phyloP scores from a whole-genome alignment of 1,140 invertebrate species.

The Pseudomyrmex sp. region DNA sequence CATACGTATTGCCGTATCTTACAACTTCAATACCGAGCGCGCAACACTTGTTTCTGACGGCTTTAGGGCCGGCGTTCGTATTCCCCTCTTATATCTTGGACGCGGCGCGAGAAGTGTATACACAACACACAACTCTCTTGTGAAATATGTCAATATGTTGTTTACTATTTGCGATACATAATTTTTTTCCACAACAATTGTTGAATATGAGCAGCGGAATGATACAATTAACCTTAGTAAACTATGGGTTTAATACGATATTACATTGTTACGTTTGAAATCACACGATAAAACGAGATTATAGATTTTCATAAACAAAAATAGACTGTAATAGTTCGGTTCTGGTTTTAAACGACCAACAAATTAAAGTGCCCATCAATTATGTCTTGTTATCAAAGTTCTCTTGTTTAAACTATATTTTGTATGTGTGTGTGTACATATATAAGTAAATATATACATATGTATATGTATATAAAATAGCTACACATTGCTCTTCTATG shows the following conservation, averaged over 20 bases:
- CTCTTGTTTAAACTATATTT: not conserved
- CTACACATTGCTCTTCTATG: no score
- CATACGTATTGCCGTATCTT: slow-evolving; percentile 69
- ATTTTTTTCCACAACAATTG: not conserved
- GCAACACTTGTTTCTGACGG: slow-evolving; percentile 72
- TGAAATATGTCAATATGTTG: slow-evolving; percentile 14
- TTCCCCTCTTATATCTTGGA: slow-evolving; percentile 48
- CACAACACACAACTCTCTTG: not conserved
- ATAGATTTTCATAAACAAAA: not conserved
- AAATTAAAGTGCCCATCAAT: not conserved
- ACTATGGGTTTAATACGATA: not conserved
- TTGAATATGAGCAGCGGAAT: not conserved
- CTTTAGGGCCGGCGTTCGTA: slow-evolving; percentile 68
- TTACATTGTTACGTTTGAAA: not conserved
- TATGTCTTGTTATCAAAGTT: not conserved
- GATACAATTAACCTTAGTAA: not conserved
- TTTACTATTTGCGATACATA: no score
- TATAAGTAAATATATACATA: not conserved
- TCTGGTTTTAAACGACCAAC: not conserved
- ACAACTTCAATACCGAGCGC: slow-evolving; percentile 68
- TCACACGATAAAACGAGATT: not conserved
- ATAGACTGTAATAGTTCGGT: not conserved
- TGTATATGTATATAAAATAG: no score
- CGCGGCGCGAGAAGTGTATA: slow-evolving; percentile 2
- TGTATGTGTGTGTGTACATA: not conserved